Evolutionary conservation across 2,113 vertebrate genomes (phyloP), one percentile per base, ranked within the genome.

Genomic region (Miniopterus natalensis): DNA sequence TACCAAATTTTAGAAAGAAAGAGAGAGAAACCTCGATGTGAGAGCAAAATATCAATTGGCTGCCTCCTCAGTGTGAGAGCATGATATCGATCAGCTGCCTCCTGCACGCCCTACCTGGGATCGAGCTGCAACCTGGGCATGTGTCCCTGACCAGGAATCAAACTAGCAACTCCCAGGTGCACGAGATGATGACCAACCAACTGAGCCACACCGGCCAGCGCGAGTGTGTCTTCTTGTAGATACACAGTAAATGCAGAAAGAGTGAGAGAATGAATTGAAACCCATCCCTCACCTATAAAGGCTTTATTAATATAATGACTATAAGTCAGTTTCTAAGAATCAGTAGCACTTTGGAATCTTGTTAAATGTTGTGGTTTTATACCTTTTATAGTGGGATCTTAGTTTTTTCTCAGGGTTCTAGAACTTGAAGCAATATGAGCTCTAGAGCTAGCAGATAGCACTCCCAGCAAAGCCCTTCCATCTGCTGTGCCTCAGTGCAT

Each of bases 391-490:
- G 70, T 31, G 87, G n/a, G 59, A 29, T 57, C 42, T 59, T 90
- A n/a, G 40, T 88, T 94, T 92, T 36, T 93, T 73, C 40, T 84
- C 90, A 61, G 51, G 40, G 2, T 45, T 90, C 42, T 95, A 65
- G 80, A 90, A 80, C 36, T 85, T 57, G 17, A 71, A 63, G 81
- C 75, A 83, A 27, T 73, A 42, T 0, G 36, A 20, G 68, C 21
- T 85, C n/a, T 68, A 5, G 55, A 36, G 53, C 77, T 18, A 45
- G 40, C 57, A 79, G 80, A 53, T 2, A 17, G n/a, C 6, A 23
- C 40, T 73, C 53, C 57, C 83, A 42, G 14, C 57, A 42, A 73
- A 84, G 84, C 61, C 61, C 29, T 57, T 42, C 63, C 4, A 2
- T 40, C n/a, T 31, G 2, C 20, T 45, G 6, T 31, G 63, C 25